Conservation (phyloP, 2,888 invertebrate species). For the Tipula confusa region DNA sequence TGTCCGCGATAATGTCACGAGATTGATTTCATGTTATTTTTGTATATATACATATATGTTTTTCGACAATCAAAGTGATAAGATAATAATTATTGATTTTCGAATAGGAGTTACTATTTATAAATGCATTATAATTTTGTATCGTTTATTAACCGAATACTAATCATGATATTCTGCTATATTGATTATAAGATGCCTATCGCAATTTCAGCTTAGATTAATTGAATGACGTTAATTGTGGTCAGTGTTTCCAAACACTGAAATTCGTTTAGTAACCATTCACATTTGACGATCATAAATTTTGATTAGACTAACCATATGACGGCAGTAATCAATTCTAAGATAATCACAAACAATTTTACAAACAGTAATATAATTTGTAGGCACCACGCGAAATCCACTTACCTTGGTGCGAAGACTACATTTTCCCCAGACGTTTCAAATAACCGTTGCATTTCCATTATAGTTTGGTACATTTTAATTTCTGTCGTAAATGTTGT, state of each 20-base stretch:
- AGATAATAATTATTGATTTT: neutral
- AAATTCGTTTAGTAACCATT: no score
- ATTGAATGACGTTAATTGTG: no score
- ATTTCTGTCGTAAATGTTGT: neutral
- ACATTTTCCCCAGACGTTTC: neutral
- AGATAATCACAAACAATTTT: neutral
- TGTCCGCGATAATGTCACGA: neutral
- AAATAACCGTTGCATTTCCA: slow-evolving; percentile 8
- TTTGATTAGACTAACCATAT: neutral
- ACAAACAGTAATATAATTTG: no score
- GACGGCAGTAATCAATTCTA: neutral
- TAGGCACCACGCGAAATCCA: neutral
- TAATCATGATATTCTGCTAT: no score
- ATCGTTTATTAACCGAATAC: no score
- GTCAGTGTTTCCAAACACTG: no score
- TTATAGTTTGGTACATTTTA: neutral
- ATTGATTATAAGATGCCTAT: no score
- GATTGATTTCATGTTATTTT: neutral
- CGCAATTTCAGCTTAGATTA: no score
- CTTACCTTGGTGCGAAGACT: slow-evolving; percentile 27
- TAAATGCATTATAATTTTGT: no score
- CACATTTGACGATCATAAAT: neutral
- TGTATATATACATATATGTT: neutral
- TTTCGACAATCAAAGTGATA: neutral
- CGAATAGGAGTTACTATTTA: neutral